phyloP scores from a whole-genome alignment of 2,113 vertebrate species.

The Myotis lucifugus region DNA sequence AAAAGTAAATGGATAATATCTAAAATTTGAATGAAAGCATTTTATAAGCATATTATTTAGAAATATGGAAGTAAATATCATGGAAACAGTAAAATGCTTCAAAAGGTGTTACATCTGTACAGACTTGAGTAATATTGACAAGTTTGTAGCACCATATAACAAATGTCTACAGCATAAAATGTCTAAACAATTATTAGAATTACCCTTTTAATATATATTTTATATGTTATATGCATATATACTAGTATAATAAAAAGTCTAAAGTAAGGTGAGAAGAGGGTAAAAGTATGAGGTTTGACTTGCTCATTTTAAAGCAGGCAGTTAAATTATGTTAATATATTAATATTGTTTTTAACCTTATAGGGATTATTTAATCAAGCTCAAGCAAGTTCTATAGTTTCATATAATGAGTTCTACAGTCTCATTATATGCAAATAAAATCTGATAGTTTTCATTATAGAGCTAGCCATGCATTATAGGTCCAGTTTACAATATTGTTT shows the following conservation, averaged over 20 bases:
- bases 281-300: neutral
- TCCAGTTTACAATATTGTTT: constrained; percentile 8
- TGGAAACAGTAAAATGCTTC: neutral
- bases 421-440: neutral
- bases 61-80: neutral
- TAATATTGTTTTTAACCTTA: neutral
- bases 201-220: neutral
- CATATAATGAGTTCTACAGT: neutral
- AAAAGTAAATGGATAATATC: neutral
- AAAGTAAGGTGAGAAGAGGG: neutral
- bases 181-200: neutral
- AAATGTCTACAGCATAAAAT: neutral
- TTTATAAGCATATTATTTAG: neutral
- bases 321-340: neutral
- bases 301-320: neutral
- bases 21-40: neutral
- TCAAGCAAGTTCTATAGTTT: neutral
- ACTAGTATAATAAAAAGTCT: neutral
- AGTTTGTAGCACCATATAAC: neutral
- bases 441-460: neutral
- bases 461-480: neutral
- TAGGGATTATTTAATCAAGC: neutral
- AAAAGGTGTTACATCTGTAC: neutral
- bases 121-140: neutral
- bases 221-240: neutral